Percentiles rank a stretch among this genome's conserved stretches.
phyloP scores from a whole-genome alignment of 30 jellyfish, hydroid and myxozoan genomes.

The Mastigias papua region DNA sequence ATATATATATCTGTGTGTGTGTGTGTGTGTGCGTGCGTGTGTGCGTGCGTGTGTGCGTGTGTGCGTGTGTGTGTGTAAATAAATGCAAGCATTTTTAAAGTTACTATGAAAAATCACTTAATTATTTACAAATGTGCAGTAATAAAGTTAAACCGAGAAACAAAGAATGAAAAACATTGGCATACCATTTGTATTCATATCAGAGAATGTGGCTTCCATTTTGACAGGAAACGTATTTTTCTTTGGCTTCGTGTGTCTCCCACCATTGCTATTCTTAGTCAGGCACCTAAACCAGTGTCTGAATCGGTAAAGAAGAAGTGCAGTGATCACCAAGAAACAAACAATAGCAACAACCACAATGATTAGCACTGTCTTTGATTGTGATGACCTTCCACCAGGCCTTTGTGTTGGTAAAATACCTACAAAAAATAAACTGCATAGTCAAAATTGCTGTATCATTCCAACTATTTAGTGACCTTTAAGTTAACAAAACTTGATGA shows the following conservation, averaged over 20 bases:
- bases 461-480: no score
- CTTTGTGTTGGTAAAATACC: background rate
- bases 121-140: background rate
- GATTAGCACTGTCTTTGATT: conserved; percentile 8
- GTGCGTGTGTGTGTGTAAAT: no score
- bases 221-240: conserved; percentile 26
- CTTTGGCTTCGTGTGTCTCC: conserved; percentile 19
- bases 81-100: no score
- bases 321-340: conserved; percentile 8
- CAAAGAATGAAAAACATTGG: background rate
- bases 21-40: no score
- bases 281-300: background rate
- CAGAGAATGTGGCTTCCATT: conserved; percentile 44
- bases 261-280: background rate
- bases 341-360: background rate
- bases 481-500: no score
- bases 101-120: no score
- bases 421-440: background rate
- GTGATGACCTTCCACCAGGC: background rate
- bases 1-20: no score
- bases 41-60: no score
- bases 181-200: conserved; percentile 24
- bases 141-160: background rate
- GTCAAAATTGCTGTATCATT: no score
- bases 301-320: background rate